These are phyloP conservation scores for Lepidotrigona ventralis DNA, from an alignment of 1,140 invertebrate species.

Conservation along the genomic window DNA sequence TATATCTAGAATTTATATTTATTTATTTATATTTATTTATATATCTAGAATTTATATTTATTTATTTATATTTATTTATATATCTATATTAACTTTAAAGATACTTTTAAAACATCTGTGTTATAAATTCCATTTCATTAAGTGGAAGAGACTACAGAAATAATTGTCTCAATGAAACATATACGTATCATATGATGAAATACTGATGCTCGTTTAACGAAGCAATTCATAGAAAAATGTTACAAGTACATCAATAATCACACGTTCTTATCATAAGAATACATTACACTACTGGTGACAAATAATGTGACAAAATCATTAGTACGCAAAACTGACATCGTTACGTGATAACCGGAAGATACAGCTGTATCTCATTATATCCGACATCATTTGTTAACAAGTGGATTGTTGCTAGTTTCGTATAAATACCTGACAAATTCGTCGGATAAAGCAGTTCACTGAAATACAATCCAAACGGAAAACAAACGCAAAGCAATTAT, in stretches of 20 bases:
- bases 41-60: too few relatives aligned
- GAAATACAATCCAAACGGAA: too few relatives aligned
- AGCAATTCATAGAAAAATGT: background rate
- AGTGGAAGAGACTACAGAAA: background rate
- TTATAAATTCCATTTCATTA: background rate
- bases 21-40: too few relatives aligned
- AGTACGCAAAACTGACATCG: background rate
- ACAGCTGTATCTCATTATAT: slow-evolving; percentile 36
- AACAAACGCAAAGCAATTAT: slow-evolving; percentile 28
- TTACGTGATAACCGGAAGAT: slow-evolving; percentile 3
- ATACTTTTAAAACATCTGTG: too few relatives aligned
- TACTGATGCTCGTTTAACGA: too few relatives aligned
- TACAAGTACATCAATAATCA: background rate
- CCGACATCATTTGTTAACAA: slow-evolving; percentile 28
- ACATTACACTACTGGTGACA: background rate
- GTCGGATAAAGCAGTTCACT: background rate
- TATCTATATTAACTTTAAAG: too few relatives aligned
- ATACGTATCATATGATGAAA: background rate
- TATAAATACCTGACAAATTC: slow-evolving; percentile 48
- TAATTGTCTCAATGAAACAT: background rate
- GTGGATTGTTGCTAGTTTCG: background rate
- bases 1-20: too few relatives aligned
- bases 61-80: too few relatives aligned
- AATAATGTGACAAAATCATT: background rate
- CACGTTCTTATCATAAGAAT: background rate